A percentile compares a stretch with the other conserved stretches of the same genome.
phyloP scores from a whole-genome alignment of 1,140 invertebrate species.

The Homarus americanus region DNA sequence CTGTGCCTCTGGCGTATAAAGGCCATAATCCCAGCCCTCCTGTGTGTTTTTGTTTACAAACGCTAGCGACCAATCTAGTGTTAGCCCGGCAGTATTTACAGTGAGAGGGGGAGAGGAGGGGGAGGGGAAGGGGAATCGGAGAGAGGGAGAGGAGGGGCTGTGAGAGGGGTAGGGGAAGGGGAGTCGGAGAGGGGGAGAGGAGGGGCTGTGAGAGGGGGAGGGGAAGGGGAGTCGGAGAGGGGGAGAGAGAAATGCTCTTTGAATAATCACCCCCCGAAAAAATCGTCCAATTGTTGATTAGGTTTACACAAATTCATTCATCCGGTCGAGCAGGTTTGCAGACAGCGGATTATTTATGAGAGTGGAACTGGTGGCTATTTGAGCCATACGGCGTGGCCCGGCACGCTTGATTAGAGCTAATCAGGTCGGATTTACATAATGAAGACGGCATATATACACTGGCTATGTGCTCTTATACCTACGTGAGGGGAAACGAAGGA shows the following conservation, averaged over 20 bases:
- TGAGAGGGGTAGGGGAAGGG: background rate
- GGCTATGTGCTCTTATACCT: too few relatives aligned
- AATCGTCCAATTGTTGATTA: background rate
- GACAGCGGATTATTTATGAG: background rate
- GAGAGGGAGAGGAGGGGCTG: background rate
- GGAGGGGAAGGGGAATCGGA: background rate
- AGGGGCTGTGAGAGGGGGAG: too few relatives aligned
- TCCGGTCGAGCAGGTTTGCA: background rate
- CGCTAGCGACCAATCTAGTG: background rate
- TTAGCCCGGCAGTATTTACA: background rate
- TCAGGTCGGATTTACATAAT: background rate
- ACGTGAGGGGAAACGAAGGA: background rate
- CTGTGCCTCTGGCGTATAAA: background rate
- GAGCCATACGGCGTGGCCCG: background rate
- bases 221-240: too few relatives aligned
- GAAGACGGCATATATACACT: background rate
- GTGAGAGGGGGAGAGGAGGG: background rate
- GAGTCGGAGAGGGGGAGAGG: background rate
- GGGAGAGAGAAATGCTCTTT: background rate
- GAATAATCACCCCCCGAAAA: background rate
- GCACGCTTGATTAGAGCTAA: background rate
- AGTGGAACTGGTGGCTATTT: background rate
- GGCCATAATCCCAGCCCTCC: background rate
- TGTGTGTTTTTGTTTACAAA: background rate
- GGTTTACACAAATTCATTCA: background rate